Percentiles rank a stretch among this genome's conserved stretches.
Conservation (phyloP, 2,888 invertebrate genomes). For the Hypsopygia costalis region DNA sequence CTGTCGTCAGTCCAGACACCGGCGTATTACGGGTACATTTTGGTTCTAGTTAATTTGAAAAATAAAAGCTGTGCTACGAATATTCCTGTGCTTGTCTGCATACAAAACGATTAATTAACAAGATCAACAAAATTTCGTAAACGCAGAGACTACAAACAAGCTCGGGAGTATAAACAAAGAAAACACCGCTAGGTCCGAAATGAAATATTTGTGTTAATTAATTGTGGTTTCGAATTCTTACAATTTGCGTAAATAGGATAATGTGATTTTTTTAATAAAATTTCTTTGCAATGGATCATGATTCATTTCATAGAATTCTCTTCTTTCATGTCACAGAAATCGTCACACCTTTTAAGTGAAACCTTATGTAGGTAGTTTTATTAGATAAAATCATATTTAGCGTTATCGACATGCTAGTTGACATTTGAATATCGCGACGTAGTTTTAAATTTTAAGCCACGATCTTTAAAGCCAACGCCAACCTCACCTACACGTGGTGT, state of each 20-base stretch:
- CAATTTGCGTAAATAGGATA: slow-evolving; percentile 15
- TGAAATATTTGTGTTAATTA: slow-evolving; percentile 43
- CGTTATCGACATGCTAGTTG: too few species aligned
- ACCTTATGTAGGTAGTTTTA: too few species aligned
- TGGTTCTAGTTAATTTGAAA: slow-evolving; percentile 31
- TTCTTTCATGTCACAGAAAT: too few species aligned
- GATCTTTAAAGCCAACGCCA: too few species aligned
- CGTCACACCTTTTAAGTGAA: too few species aligned
- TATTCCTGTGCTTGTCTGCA: slow-evolving; percentile 48
- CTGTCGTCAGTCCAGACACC: slow-evolving; percentile 25
- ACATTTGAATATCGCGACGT: too few species aligned
- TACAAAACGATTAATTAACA: slow-evolving; percentile 73
- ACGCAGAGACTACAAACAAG: slow-evolving; percentile 48
- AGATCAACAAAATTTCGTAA: slow-evolving; percentile 62
- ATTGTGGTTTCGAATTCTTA: slow-evolving; percentile 35
- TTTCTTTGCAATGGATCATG: too few species aligned
- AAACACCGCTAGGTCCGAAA: slow-evolving; percentile 43
- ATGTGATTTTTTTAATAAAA: too few species aligned
- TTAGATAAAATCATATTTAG: too few species aligned
- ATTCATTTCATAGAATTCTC: neutral
- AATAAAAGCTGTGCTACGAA: slow-evolving; percentile 39
- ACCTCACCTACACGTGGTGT: too few species aligned
- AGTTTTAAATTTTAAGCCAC: too few species aligned
- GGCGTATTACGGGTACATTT: slow-evolving; percentile 17
- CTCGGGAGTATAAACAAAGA: slow-evolving; percentile 43